Percentiles rank a stretch among this genome's conserved stretches.
Conservation (phyloP, 2,888 invertebrate species). For the Erpobdella octoculata region DNA sequence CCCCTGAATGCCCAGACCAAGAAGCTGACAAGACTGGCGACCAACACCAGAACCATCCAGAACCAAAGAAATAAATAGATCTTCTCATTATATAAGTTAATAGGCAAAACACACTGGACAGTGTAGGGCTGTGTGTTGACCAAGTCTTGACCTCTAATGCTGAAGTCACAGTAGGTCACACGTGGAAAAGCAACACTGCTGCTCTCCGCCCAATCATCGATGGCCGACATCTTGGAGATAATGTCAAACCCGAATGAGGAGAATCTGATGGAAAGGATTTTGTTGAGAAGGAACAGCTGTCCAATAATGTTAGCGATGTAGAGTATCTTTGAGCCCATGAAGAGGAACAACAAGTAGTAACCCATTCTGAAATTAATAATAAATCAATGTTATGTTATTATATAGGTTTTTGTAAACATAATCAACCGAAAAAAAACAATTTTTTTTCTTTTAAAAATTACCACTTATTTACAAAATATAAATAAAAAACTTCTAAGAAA, state of each 20-base stretch:
- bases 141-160: slow-evolving; percentile 41
- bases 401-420: no score
- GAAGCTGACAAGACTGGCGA: slow-evolving; percentile 29
- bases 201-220: slow-evolving; percentile 32
- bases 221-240: slow-evolving; percentile 34
- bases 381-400: no score
- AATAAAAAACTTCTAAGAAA: no score
- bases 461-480: no score
- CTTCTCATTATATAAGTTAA: slow-evolving; percentile 46
- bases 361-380: slow-evolving; percentile 27
- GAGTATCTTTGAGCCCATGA: slow-evolving; percentile 44
- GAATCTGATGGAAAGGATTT: slow-evolving; percentile 46
- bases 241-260: slow-evolving; percentile 48
- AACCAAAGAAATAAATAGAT: slow-evolving; percentile 53
- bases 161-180: slow-evolving; percentile 51
- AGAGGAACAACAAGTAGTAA: slow-evolving; percentile 46
- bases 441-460: no score
- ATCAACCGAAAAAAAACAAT: no score
- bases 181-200: slow-evolving; percentile 50
- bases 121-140: slow-evolving; percentile 35
- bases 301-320: slow-evolving; percentile 44
- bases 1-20: slow-evolving; percentile 33
- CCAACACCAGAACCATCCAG: slow-evolving; percentile 49
- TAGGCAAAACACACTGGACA: slow-evolving; percentile 38
- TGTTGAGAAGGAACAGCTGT: slow-evolving; percentile 48